Evolutionary conservation across 2,797 vertebrate species (phyloP).

Genomic region (Chromis chromis): DNA sequence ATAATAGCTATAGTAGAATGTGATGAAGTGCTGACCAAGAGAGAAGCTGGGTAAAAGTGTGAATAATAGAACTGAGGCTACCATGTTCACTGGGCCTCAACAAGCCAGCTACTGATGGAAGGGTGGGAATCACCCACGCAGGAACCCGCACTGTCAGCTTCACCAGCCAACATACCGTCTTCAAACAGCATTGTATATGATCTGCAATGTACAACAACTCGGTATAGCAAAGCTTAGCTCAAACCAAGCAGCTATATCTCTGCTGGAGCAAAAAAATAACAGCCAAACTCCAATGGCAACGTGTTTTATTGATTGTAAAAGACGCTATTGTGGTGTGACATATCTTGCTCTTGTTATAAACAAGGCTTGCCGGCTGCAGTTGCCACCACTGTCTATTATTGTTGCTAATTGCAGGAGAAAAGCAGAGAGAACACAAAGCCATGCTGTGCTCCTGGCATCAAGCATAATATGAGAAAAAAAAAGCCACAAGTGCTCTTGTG

Average conservation of each 20-base stretch:
- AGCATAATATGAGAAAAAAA: conserved; percentile 27
- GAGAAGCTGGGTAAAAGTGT: conserved; percentile 48
- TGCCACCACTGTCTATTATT: conserved; percentile 38
- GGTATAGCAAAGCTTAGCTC: conserved; percentile 20
- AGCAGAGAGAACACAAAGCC: conserved; percentile 36
- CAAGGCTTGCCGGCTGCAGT: conserved; percentile 9
- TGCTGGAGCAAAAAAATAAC: conserved; percentile 15
- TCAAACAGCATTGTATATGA: conserved; percentile 63
- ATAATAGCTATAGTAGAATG: conserved; percentile 22
- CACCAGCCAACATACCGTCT: conserved; percentile 26
- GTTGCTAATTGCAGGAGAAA: conserved; percentile 48
- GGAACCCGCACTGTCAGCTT: conserved; percentile 42
- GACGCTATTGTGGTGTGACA: conserved; percentile 15
- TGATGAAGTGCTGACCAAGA: conserved; percentile 46
- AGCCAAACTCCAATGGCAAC: conserved; percentile 21
- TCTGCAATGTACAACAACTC: conserved; percentile 43
- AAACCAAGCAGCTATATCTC: conserved; percentile 1
- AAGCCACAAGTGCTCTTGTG: conserved; percentile 33
- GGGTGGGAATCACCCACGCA: conserved; percentile 31
- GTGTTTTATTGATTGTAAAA: conserved; percentile 45
- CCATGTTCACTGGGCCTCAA: conserved; percentile 22
- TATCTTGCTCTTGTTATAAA: conserved; percentile 41
- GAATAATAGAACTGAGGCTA: conserved; percentile 74
- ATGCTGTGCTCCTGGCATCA: conserved; percentile 47
- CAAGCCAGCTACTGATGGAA: conserved; percentile 37